Conservation (phyloP, 2,888 invertebrate species). For the Anticlea derivata region DNA sequence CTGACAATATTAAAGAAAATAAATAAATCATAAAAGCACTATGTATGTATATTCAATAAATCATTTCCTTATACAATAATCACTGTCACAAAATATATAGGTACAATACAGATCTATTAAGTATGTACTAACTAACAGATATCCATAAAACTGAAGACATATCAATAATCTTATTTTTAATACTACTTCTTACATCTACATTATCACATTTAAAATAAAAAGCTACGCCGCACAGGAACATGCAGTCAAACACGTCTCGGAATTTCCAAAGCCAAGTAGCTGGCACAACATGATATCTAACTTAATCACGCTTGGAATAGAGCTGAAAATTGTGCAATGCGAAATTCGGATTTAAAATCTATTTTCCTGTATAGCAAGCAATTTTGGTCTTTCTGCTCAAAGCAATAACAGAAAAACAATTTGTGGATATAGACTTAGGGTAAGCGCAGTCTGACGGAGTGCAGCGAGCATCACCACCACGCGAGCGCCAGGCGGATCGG, state of each 20-base stretch:
- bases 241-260: no score
- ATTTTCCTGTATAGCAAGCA: neutral
- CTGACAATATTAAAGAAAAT: neutral
- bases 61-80: constrained; percentile 34
- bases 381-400: neutral
- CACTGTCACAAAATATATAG: constrained; percentile 39
- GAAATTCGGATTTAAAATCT: neutral
- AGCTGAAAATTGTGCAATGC: neutral
- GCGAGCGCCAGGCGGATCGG: no score
- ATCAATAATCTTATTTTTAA: neutral
- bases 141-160: neutral
- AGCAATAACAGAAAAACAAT: no score
- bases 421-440: no score
- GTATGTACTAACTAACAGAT: constrained; percentile 23
- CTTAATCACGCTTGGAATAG: neutral
- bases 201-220: constrained; percentile 23
- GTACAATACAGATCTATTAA: constrained; percentile 13
- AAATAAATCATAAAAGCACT: constrained; percentile 11
- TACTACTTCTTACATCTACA: constrained; percentile 9
- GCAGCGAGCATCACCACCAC: no score
- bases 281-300: no score
- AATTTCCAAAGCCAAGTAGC: no score
- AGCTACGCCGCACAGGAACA: neutral
- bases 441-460: no score
- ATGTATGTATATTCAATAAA: constrained; percentile 24